These are phyloP conservation scores for Ptilorrhoa leucosticta DNA, from an alignment of 2,113 vertebrate genomes.

Conservation along the genomic window DNA sequence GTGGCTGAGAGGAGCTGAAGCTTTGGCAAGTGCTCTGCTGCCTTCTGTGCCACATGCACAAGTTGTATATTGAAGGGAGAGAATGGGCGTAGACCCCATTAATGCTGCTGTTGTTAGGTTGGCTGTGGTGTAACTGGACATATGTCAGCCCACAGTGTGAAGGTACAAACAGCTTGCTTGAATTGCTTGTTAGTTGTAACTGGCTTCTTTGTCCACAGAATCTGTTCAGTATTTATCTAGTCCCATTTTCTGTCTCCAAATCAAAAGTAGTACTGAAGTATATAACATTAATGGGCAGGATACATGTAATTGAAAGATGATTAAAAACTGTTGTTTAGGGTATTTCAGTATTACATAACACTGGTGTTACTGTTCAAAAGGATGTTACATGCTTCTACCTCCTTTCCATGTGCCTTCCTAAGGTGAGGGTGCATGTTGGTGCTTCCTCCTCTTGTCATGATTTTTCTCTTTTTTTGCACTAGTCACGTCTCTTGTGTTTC, in stretches of 20 bases:
- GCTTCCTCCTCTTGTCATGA: neutral
- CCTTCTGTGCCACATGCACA: rapidly evolving
- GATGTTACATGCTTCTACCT: neutral
- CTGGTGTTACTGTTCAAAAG: neutral
- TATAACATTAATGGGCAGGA: neutral
- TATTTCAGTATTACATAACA: neutral
- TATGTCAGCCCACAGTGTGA: neutral
- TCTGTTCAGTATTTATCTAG: neutral
- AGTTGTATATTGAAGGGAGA: neutral
- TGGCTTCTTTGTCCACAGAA: neutral
- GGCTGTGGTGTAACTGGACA: neutral
- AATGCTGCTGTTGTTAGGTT: neutral
- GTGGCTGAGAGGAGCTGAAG: neutral
- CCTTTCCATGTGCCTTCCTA: neutral
- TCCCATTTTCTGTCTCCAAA: neutral
- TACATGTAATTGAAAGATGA: neutral
- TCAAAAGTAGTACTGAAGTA: neutral
- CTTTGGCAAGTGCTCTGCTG: neutral
- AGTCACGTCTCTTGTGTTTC: neutral
- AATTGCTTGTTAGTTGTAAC: neutral
- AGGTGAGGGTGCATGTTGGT: neutral
- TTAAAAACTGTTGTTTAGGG: neutral
- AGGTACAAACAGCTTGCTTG: neutral
- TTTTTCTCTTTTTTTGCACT: neutral
- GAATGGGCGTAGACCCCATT: neutral